Percentiles rank a stretch among this genome's conserved stretches.
Evolutionary conservation across 2,797 vertebrate species (phyloP).

Genomic region (Anabas testudineus): DNA sequence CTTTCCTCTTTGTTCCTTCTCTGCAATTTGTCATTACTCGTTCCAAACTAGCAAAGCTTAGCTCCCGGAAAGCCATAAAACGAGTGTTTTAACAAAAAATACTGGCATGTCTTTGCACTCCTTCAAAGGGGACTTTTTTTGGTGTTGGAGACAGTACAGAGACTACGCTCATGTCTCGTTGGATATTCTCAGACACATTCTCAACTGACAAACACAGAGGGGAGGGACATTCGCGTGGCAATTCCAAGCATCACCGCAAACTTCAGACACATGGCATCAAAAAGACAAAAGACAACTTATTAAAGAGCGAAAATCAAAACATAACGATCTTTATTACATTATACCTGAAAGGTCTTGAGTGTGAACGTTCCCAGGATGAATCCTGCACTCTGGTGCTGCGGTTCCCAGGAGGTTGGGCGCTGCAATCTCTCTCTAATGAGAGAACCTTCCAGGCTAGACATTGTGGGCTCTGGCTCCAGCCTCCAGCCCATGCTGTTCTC

Average conservation of each 20-base stretch:
- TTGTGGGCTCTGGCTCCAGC: conserved; percentile 83
- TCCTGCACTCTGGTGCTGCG: conserved; percentile 50
- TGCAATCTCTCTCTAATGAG: conserved; percentile 83
- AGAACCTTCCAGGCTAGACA: conserved; percentile 84
- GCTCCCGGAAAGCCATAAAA: conserved; percentile 72
- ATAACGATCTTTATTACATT: conserved; percentile 31
- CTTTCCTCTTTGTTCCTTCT: conserved; percentile 22
- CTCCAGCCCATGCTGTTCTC: conserved; percentile 82
- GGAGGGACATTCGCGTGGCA: conserved; percentile 39
- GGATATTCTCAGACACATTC: conserved; percentile 63
- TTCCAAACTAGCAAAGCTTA: conserved; percentile 66
- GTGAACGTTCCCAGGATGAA: conserved; percentile 65
- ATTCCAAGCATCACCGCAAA: conserved; percentile 48
- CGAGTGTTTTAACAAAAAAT: conserved; percentile 75
- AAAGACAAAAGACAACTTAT: conserved; percentile 34
- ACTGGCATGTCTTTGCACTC: conserved; percentile 63
- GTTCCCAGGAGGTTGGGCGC: conserved; percentile 73
- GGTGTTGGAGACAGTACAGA: conserved; percentile 56
- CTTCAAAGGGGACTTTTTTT: conserved; percentile 71
- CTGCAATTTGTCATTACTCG: conserved; percentile 70
- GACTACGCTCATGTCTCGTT: conserved; percentile 54
- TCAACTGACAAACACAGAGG: conserved; percentile 50
- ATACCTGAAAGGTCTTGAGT: conserved; percentile 68
- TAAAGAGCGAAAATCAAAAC: conserved; percentile 13
- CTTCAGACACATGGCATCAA: conserved; percentile 49